Percentiles rank a stretch among this genome's conserved stretches.
These are phyloP conservation scores for Vireo altiloquus DNA, from an alignment of 2,113 vertebrate species.

Conservation along the genomic window DNA sequence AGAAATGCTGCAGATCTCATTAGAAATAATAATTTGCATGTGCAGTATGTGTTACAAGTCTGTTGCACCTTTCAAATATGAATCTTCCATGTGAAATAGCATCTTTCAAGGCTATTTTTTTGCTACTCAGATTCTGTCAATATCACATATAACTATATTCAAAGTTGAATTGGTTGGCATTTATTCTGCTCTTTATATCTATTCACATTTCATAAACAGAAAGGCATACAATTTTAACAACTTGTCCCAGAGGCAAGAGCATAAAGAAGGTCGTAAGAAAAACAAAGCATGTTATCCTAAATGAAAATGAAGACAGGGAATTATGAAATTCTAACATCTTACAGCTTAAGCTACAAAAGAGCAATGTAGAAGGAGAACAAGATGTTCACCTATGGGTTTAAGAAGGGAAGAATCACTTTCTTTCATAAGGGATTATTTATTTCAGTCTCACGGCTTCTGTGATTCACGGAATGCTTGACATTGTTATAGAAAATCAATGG, in stretches of 20 bases:
- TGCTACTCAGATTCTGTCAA: not conserved
- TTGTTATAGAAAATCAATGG: conserved; percentile 81
- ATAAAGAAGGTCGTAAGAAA: conserved; percentile 48
- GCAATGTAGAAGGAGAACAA: conserved; percentile 28
- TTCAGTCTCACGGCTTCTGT: conserved; percentile 30
- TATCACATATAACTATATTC: not conserved
- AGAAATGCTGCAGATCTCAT: conserved; percentile 11
- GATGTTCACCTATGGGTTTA: conserved; percentile 64
- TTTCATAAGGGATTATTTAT: conserved; percentile 73
- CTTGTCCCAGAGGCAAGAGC: conserved; percentile 19
- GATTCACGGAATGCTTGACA: conserved; percentile 72
- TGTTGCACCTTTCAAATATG: not conserved
- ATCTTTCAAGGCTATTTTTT: not conserved
- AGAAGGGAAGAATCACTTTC: conserved; percentile 66
- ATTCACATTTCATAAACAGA: conserved; percentile 24
- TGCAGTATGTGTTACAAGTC: not conserved
- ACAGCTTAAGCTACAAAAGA: conserved; percentile 8
- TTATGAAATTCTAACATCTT: conserved; percentile 19
- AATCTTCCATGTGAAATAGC: not conserved
- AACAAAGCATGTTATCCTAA: conserved; percentile 31
- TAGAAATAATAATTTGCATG: conserved; percentile 17
- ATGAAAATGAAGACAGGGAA: conserved; percentile 42
- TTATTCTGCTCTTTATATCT: not conserved
- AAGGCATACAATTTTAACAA: conserved; percentile 21
- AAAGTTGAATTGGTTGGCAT: not conserved